These are phyloP conservation scores for Coracopsis vasa DNA, from an alignment of 2,113 vertebrate species.

Conservation along the genomic window DNA sequence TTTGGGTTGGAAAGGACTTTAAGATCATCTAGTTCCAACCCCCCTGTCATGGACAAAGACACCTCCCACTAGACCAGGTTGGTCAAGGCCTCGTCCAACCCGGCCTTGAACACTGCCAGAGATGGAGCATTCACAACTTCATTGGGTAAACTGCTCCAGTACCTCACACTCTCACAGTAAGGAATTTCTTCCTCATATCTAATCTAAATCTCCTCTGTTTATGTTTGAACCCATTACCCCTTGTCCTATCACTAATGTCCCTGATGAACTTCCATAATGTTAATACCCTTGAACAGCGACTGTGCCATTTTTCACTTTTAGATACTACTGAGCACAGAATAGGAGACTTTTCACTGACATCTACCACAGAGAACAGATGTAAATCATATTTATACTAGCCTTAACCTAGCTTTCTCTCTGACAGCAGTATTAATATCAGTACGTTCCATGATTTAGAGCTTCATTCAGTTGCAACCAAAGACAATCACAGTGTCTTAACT, in stretches of 20 bases:
- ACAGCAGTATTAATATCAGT: background rate
- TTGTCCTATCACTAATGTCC: background rate
- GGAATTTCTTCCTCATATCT: background rate
- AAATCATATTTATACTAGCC: background rate
- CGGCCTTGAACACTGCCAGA: background rate
- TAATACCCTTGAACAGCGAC: background rate
- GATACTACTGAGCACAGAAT: background rate
- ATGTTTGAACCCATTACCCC: background rate
- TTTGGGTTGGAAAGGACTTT: background rate
- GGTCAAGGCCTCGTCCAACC: background rate
- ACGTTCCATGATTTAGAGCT: background rate
- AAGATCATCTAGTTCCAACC: background rate
- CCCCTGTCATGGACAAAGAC: background rate
- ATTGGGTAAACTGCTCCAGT: background rate
- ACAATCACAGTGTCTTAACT: background rate
- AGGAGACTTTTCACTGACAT: background rate
- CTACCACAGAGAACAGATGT: background rate
- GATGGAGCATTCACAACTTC: background rate
- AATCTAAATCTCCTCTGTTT: background rate
- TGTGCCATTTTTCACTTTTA: background rate
- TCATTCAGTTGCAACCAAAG: background rate
- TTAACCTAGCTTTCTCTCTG: background rate
- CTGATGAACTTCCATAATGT: background rate
- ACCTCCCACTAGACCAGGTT: background rate
- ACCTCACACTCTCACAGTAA: background rate